These are phyloP conservation scores for Leptosomus discolor DNA, from an alignment of 2,113 vertebrate genomes.

Conservation along the genomic window DNA sequence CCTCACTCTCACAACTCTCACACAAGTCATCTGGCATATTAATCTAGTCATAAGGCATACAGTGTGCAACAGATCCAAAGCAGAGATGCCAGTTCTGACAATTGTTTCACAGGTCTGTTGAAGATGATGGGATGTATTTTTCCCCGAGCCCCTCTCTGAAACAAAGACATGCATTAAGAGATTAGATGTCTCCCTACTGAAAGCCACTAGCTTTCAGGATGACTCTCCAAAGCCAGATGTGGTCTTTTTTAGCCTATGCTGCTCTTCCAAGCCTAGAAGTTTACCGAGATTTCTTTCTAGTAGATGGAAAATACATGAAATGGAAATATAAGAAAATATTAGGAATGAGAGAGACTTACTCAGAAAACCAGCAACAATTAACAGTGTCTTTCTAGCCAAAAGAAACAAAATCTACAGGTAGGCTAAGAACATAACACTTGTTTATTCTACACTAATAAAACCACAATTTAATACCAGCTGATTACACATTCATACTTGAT, in stretches of 20 bases:
- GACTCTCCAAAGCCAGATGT: background rate
- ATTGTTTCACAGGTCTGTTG: background rate
- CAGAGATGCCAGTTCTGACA: background rate
- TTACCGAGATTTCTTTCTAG: background rate
- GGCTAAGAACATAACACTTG: background rate
- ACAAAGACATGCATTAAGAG: background rate
- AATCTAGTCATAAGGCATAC: background rate
- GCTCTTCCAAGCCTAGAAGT: background rate
- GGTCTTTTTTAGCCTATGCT: background rate
- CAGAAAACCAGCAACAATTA: background rate
- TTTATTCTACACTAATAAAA: conserved; percentile 8
- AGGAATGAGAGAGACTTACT: background rate
- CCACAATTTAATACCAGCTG: background rate
- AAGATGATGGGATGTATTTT: background rate
- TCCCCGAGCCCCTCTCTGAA: background rate
- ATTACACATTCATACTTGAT: background rate
- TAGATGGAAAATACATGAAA: background rate
- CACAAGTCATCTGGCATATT: background rate
- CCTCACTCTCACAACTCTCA: background rate
- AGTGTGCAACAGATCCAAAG: background rate
- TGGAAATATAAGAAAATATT: background rate
- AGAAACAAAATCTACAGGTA: background rate
- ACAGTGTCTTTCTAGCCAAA: background rate
- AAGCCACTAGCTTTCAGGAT: background rate
- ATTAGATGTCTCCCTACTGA: background rate